Base-by-base conservation (phyloP, 2,797 vertebrate species). In the Argya squamiceps region DNA sequence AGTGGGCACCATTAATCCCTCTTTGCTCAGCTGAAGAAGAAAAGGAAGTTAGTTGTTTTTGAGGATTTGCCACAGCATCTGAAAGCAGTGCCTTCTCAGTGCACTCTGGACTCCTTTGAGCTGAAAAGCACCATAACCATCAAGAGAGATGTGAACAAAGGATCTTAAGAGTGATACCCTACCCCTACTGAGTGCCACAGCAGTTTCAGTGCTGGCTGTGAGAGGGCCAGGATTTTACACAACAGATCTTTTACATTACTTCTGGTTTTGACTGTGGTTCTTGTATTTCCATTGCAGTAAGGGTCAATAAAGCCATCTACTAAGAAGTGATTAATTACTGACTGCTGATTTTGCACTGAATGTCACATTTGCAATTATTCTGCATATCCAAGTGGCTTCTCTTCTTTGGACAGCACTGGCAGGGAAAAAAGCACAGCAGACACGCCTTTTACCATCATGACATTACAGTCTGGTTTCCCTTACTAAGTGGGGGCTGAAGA, bases 401-500 rank as follows among this genome's bases (percentile, higher is more conserved):
- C 27, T 74, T 87, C 60, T 59, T 75, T 44, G 53, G 56, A 58
- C 4, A 3, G 23, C 27, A 49, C 15, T 60, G n/a, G 34, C 44
- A 89, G 36, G 34, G 8, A 77, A 30, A 39, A 56, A 86, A 64
- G 39, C 30, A 62, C 5, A 9, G 34, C 56, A 76, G 14, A 39
- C 0, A 13, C 2, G 32, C 8, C 46, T 92, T 84, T 83, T 47
- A 85, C 26, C 11, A 12, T 36, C 29, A 24, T 52, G 53, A 71
- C 29, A 29, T 41, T 67, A 71, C 12, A 91, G 39, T 47, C 29
- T 8, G 46, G 22, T 89, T 88, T 94, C 47, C 97, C 98, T 98
- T 98, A 99, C 98, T 98, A 79, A 99, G 97, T 23, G 98, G 98
- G 19, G 98, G 98, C 78, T 99, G 98, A 88, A 99, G 98, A 77